Conservation (phyloP, 2,888 invertebrate species). For the Brachylomia viminalis region DNA sequence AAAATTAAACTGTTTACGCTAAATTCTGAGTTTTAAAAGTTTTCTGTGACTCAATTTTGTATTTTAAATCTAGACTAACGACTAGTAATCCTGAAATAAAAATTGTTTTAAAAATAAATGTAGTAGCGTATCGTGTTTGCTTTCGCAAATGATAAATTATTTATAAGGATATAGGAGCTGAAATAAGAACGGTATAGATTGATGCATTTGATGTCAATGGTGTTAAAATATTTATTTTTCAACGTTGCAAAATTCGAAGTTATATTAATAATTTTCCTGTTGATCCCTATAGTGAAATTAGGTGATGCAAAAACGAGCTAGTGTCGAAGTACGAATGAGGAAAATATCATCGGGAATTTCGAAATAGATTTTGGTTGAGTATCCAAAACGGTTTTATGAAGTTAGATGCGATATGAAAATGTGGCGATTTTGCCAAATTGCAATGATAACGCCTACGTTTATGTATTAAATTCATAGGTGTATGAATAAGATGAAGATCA, state of each 20-base stretch:
- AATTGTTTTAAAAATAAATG: conserved; percentile 25
- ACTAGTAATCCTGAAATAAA: conserved; percentile 45
- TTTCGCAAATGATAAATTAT: conserved; percentile 24
- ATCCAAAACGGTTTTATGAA: conserved; percentile 21
- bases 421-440: conserved; percentile 34
- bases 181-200: neutral
- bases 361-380: conserved; percentile 28
- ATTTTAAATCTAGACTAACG: conserved; percentile 54
- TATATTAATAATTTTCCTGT: conserved; percentile 53
- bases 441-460: conserved; percentile 31
- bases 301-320: neutral
- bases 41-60: conserved; percentile 53
- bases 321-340: conserved; percentile 24
- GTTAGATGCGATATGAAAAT: conserved; percentile 10
- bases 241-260: conserved; percentile 25
- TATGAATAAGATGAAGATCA: neutral
- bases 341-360: conserved; percentile 33
- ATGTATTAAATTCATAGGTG: conserved; percentile 3
- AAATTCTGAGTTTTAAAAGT: conserved; percentile 37
- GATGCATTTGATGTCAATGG: conserved; percentile 15
- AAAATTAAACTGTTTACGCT: conserved; percentile 56
- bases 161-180: neutral
- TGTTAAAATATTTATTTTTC: conserved; percentile 23
- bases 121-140: conserved; percentile 15
- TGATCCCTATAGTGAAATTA: conserved; percentile 25